phyloP scores from a whole-genome alignment of 2,113 vertebrate genomes.

The Tympanuchus pallidicinctus region DNA sequence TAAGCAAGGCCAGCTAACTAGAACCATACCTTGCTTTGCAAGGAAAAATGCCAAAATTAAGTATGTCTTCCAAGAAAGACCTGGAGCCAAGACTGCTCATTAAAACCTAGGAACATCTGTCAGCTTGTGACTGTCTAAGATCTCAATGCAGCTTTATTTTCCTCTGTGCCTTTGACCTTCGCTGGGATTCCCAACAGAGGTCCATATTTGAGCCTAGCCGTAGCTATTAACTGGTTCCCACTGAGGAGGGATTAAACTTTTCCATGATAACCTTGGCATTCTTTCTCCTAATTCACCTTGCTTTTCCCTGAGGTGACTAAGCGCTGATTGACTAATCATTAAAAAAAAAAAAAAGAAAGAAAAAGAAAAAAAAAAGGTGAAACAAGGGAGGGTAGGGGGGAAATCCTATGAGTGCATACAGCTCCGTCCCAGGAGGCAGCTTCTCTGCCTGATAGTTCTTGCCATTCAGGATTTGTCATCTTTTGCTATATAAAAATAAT shows the following conservation, averaged over 20 bases:
- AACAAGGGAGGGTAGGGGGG: too few relatives aligned
- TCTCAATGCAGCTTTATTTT: background rate
- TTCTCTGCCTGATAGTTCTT: background rate
- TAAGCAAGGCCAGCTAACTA: conserved; percentile 44
- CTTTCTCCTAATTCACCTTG: conserved; percentile 15
- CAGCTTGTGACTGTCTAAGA: conserved; percentile 9
- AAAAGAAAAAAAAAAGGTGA: too few relatives aligned
- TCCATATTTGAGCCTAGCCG: background rate
- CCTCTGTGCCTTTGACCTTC: conserved; percentile 44
- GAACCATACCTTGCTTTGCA: conserved; percentile 38
- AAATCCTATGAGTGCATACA: background rate
- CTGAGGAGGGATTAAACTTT: background rate
- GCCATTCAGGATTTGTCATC: background rate
- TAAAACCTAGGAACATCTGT: conserved; percentile 43
- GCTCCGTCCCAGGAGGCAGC: background rate
- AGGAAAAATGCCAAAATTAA: conserved; percentile 43
- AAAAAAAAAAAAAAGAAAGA: conserved; percentile 19
- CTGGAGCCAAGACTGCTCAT: conserved; percentile 22
- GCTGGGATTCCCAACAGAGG: conserved; percentile 7
- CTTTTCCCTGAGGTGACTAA: background rate
- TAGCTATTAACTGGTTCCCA: background rate
- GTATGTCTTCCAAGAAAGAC: conserved; percentile 35
- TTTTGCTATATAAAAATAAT: background rate
- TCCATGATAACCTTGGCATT: conserved; percentile 4
- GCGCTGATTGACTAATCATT: background rate